phyloP scores from a whole-genome alignment of 2,888 invertebrate genomes.

The Globia sparganii region DNA sequence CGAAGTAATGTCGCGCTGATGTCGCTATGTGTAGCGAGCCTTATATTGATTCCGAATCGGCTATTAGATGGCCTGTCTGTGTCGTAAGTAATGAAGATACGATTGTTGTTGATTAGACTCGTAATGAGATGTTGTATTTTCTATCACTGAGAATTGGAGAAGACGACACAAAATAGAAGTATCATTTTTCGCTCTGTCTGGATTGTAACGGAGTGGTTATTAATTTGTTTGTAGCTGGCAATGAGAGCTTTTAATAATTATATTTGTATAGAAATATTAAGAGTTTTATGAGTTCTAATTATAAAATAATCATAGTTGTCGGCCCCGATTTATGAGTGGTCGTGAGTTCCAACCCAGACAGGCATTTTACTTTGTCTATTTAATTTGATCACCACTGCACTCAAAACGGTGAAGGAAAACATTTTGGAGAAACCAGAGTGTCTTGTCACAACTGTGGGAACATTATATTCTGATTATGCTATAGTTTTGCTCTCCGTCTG shows the following conservation, averaged over 20 bases:
- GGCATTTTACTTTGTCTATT: not conserved
- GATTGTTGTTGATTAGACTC: constrained; percentile 52
- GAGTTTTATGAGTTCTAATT: not conserved
- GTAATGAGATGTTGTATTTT: constrained; percentile 61
- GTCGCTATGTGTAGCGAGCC: constrained; percentile 71
- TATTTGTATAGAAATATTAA: not conserved
- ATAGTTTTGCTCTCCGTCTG: not conserved
- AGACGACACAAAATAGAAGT: constrained; percentile 9
- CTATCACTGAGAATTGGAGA: constrained; percentile 17
- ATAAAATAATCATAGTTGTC: not conserved
- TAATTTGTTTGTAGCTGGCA: not conserved
- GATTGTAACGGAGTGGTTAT: constrained; percentile 1
- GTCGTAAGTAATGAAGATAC: constrained; percentile 60
- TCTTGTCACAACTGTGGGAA: not conserved
- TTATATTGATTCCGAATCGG: constrained; percentile 74
- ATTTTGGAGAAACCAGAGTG: too few species aligned
- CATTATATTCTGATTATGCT: not conserved
- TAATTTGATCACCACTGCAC: not conserved
- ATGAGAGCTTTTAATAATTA: not conserved
- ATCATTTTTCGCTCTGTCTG: constrained; percentile 7
- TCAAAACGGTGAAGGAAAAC: not conserved
- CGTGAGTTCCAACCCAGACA: not conserved
- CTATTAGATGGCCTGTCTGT: constrained; percentile 61
- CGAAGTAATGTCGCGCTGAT: constrained; percentile 67
- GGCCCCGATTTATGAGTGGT: not conserved